phyloP scores from a whole-genome alignment of 2,888 invertebrate genomes.

The Imbricaverruca yamaguchii region DNA sequence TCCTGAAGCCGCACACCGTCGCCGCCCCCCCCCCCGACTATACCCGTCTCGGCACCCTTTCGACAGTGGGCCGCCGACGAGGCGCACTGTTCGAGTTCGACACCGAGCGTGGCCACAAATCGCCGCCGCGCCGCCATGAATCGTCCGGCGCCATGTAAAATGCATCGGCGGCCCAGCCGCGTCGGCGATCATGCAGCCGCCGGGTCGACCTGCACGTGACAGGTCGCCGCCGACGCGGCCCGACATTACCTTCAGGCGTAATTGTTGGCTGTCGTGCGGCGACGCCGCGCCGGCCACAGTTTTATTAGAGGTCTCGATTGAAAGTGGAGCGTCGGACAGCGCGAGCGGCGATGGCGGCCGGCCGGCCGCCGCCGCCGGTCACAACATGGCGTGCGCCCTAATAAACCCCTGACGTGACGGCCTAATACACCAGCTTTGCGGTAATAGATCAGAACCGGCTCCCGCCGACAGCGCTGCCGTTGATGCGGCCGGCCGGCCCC shows the following conservation, averaged over 20 bases:
- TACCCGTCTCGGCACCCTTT: too few relatives aligned
- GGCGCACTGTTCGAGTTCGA: too few relatives aligned
- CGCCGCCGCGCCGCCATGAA: neutral
- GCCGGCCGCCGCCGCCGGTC: neutral
- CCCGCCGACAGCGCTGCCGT: neutral
- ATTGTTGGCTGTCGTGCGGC: neutral
- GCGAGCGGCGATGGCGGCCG: neutral
- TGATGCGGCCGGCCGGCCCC: neutral
- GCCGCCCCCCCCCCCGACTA: too few relatives aligned
- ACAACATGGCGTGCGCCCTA: neutral
- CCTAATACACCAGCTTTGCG: neutral
- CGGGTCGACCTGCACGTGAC: neutral
- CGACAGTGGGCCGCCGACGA: too few relatives aligned
- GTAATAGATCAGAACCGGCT: neutral
- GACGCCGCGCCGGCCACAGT: neutral
- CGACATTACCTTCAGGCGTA: neutral
- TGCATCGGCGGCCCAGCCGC: neutral
- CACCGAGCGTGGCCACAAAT: neutral
- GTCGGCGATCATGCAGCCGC: neutral
- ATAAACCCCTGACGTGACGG: neutral
- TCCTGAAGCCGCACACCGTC: too few relatives aligned
- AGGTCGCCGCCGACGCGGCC: neutral
- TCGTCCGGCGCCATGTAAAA: neutral
- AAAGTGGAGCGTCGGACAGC: neutral
- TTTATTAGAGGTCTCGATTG: conserved; percentile 4